Evolutionary conservation across 2,113 vertebrate species (phyloP).

Genomic region (Brachypodius melanocephalos): DNA sequence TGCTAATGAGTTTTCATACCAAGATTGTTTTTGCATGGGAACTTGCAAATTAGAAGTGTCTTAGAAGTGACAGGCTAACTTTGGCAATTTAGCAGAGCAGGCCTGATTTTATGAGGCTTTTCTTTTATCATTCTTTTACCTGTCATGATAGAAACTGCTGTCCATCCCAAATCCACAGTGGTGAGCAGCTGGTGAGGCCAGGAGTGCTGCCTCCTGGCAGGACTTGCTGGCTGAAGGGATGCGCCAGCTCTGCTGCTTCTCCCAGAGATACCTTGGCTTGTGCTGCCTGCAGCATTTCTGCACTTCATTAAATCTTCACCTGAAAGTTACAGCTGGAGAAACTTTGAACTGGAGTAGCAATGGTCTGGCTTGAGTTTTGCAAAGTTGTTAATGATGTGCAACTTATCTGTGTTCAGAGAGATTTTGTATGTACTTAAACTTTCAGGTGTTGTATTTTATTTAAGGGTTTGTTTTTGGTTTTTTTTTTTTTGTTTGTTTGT

Average conservation of each 20-base stretch:
- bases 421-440: neutral
- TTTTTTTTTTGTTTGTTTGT: neutral
- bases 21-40: too few species aligned
- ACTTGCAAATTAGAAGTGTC: too few species aligned
- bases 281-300: neutral
- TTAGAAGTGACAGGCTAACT: too few species aligned
- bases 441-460: neutral
- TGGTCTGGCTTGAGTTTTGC: neutral
- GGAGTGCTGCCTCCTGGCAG: neutral
- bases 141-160: neutral
- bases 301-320: neutral
- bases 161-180: neutral
- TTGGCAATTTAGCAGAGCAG: too few species aligned
- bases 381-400: neutral
- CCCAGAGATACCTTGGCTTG: neutral
- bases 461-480: neutral
- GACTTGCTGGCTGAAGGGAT: neutral
- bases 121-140: too few species aligned
- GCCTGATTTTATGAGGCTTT: too few species aligned
- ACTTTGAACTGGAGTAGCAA: neutral
- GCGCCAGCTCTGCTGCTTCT: neutral
- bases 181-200: neutral
- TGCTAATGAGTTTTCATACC: too few species aligned
- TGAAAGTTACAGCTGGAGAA: neutral
- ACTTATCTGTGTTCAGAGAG: neutral